phyloP scores from a whole-genome alignment of 2,797 vertebrate species.

The Nyctalus aviator region DNA sequence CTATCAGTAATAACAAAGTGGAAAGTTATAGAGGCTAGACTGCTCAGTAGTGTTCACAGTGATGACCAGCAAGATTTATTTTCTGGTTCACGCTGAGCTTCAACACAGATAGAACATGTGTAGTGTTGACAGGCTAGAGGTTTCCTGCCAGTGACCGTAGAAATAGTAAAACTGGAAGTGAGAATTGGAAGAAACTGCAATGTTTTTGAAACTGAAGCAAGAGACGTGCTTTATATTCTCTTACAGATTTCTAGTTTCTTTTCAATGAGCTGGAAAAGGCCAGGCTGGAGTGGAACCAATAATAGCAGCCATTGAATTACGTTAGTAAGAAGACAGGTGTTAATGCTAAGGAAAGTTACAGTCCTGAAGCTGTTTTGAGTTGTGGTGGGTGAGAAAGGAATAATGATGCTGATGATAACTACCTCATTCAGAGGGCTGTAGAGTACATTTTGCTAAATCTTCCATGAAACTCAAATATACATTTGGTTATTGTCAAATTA shows the following conservation, averaged over 20 bases:
- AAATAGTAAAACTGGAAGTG: slow-evolving; percentile 39
- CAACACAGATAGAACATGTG: slow-evolving; percentile 56
- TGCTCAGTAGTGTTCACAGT: not conserved
- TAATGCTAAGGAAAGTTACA: not conserved
- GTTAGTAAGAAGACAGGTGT: not conserved
- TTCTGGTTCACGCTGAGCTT: slow-evolving; percentile 58
- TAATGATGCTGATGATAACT: not conserved
- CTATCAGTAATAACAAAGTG: slow-evolving; percentile 4
- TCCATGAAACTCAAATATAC: not conserved
- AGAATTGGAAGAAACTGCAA: slow-evolving; percentile 24
- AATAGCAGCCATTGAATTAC: not conserved
- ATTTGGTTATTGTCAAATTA: not conserved
- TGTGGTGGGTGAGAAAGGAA: not conserved
- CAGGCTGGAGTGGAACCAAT: not conserved
- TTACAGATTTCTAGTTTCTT: not conserved
- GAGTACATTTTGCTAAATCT: not conserved
- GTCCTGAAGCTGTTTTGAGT: not conserved
- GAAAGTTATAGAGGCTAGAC: slow-evolving; percentile 56
- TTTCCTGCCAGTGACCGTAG: slow-evolving; percentile 55
- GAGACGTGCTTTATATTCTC: not conserved
- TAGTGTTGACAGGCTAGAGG: slow-evolving; percentile 30
- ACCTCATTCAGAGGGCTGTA: not conserved
- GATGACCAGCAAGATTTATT: slow-evolving; percentile 63
- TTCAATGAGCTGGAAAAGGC: not conserved
- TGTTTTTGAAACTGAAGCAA: not conserved